Evolutionary conservation across 2,113 vertebrate species (phyloP), one percentile per base, ranked within the genome.

Genomic region (Dolichallabes microphthalmus): DNA sequence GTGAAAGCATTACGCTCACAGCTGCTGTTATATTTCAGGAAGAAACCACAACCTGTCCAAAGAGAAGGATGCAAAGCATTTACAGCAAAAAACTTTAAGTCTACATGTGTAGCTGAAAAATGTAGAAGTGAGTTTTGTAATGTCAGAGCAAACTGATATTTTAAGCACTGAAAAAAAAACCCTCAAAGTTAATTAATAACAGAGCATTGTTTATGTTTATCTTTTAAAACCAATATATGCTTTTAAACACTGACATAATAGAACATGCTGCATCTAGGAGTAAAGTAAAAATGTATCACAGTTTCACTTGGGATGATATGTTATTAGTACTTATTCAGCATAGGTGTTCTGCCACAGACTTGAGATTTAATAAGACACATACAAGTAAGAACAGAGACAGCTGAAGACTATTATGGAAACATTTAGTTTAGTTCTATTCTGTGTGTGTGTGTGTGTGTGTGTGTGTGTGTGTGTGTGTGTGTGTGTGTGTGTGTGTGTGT

Each of bases 361-460:
- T n/a, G 8, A 10, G 71, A 73, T 81, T 79, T 60, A 53, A 73
- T 15, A 66, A 87, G 27, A 45, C 35, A 80, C 35, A 80, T 8
- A 32, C 57, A 69, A 79, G 61, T 64, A 77, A 60, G 52, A 78
- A 85, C 52, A 87, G 30, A 74, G 71, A 45, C 74, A 32, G 68
- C 55, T 84, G 50, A 75, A 73, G 83, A 68, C 80, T 87, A 87
- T 89, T 87, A 87, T 87, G 88, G 80, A 85, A 86, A 85, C 86
- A 84, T 87, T 85, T 79, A 74, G 77, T 80, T 73, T n/a, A n/a
- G 83, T 82, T 80, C 75, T 85, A 84, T 85, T 87, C 2, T 83
- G 55, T 74, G 73, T 52, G 71, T 61, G 58, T 13, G 15, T 15
- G 17, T 39, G 80, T 64, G 27, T 45, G 39, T 77, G 73, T 73